phyloP scores from a whole-genome alignment of 2,113 vertebrate species.

The Suncus etruscus region DNA sequence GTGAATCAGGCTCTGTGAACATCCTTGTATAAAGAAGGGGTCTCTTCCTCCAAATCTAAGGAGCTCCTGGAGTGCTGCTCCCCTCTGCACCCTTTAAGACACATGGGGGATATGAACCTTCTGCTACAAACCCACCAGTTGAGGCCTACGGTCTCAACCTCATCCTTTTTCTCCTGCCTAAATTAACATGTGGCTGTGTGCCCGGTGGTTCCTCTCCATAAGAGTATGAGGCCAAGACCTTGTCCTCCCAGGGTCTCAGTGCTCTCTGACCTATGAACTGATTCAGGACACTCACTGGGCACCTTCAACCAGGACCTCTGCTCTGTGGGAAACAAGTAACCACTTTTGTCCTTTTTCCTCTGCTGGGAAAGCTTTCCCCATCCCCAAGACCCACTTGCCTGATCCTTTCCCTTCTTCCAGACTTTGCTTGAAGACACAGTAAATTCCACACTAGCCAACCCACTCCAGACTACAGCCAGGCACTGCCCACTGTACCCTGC shows the following conservation, averaged over 20 bases:
- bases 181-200: neutral
- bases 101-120: neutral
- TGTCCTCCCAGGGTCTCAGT: neutral
- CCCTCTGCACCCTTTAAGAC: neutral
- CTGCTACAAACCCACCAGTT: neutral
- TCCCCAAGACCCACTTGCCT: neutral
- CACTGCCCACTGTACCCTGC: rapidly evolving
- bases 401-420: rapidly evolving
- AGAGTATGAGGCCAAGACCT: neutral
- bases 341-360: neutral
- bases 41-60: neutral
- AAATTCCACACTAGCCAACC: neutral
- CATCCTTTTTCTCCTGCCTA: too few species aligned
- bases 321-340: neutral
- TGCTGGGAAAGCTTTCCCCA: neutral
- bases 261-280: neutral
- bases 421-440: neutral
- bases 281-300: too few species aligned
- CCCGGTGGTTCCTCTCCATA: neutral
- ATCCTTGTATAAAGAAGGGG: rapidly evolving
- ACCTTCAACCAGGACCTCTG: neutral
- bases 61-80: too few species aligned
- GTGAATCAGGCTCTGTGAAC: neutral
- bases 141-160: neutral
- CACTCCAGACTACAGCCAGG: neutral